Conservation (phyloP, 2,113 vertebrate genomes). For the Antechinus flavipes region DNA sequence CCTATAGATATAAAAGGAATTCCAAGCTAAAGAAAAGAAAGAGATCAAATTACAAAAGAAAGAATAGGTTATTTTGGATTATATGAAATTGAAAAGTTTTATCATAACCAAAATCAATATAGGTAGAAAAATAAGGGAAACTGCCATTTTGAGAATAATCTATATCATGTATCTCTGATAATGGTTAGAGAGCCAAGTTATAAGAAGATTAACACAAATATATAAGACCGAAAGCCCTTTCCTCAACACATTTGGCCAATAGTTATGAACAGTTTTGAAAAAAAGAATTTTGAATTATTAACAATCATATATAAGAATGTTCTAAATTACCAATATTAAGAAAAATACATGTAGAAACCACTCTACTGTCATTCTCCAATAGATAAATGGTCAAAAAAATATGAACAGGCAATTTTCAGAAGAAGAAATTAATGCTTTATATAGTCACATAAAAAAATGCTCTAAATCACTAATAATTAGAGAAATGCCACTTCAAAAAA, state of each 20-base stretch:
- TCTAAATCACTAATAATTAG: too few relatives aligned
- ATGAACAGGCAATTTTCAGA: too few relatives aligned
- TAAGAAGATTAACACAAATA: not conserved
- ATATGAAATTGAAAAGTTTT: too few relatives aligned
- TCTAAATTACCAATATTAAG: not conserved
- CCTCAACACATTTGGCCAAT: not conserved
- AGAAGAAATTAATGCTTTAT: too few relatives aligned
- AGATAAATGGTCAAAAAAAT: too few relatives aligned
- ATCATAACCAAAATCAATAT: not conserved
- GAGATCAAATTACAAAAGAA: not conserved
- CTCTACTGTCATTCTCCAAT: not conserved
- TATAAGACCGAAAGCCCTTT: not conserved
- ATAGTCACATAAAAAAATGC: too few relatives aligned
- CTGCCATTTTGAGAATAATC: not conserved
- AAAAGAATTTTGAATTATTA: not conserved
- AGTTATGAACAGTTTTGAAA: not conserved
- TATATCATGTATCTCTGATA: not conserved
- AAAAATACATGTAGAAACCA: not conserved
- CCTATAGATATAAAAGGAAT: not conserved
- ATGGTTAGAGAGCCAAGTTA: not conserved
- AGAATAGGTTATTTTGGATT: not conserved
- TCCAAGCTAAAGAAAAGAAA: not conserved
- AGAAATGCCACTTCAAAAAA: too few relatives aligned
- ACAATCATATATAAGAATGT: not conserved
- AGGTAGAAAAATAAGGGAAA: not conserved